Conservation (phyloP, 2,888 invertebrate species). For the Chymomyza fuscimana region DNA sequence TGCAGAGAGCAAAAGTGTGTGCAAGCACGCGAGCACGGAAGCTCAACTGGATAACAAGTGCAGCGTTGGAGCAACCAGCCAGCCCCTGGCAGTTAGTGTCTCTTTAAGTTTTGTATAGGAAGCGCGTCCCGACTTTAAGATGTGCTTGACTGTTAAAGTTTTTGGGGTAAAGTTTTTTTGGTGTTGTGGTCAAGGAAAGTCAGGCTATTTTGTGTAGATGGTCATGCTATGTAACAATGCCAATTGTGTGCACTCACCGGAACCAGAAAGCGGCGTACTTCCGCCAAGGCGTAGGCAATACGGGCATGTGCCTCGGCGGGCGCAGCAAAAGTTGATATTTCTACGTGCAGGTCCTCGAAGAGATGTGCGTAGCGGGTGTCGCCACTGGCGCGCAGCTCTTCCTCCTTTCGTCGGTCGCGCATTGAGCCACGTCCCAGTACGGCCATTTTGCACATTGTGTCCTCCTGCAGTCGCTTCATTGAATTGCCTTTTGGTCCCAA, state of each 20-base stretch:
- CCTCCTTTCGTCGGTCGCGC: conserved; percentile 96
- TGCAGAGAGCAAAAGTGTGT: conserved; percentile 11
- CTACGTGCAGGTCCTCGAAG: conserved; percentile 94
- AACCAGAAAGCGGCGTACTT: conserved; percentile 89
- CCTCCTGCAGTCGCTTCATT: conserved; percentile 93
- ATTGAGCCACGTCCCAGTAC: conserved; percentile 95
- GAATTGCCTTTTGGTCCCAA: conserved; percentile 97
- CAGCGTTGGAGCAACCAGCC: conserved; percentile 49
- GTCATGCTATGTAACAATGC: background rate
- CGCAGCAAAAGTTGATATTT: conserved; percentile 94
- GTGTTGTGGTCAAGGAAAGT: conserved; percentile 14
- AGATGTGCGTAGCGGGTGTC: conserved; percentile 97
- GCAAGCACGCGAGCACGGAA: conserved; percentile 56
- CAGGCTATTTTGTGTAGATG: background rate
- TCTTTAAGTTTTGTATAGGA: conserved; percentile 8
- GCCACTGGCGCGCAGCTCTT: conserved; percentile 92
- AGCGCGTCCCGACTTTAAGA: conserved; percentile 50
- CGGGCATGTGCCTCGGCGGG: conserved; percentile 94
- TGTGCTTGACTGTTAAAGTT: conserved; percentile 8
- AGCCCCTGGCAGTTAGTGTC: conserved; percentile 9
- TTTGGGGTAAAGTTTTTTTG: conserved; percentile 6
- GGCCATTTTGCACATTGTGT: conserved; percentile 97
- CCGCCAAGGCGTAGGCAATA: conserved; percentile 90
- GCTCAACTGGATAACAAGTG: conserved; percentile 66
- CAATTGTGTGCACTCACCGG: conserved; percentile 82